A percentile compares a stretch with the other conserved stretches of the same genome.
Conservation (phyloP, 2,888 invertebrate genomes). For the Blera fallax region DNA sequence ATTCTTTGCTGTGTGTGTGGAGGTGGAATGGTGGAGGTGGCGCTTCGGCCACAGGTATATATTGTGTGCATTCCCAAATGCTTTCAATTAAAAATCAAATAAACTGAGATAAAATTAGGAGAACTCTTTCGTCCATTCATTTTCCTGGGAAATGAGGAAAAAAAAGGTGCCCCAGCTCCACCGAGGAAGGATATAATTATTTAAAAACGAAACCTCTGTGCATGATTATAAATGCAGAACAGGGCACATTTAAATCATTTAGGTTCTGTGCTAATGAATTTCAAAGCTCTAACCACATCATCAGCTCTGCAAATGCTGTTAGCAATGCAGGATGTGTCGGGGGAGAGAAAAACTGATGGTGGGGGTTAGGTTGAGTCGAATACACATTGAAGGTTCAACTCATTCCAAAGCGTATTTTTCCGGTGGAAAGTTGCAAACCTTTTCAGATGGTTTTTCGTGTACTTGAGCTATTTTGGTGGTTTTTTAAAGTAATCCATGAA, state of each 20-base stretch:
- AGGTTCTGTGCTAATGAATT: slow-evolving; percentile 74
- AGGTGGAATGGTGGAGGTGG: not conserved
- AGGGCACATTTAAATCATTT: slow-evolving; percentile 73
- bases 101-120: slow-evolving; percentile 72
- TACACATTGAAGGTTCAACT: not conserved
- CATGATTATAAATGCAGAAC: slow-evolving; percentile 72
- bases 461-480: slow-evolving; percentile 51
- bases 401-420: slow-evolving; percentile 15
- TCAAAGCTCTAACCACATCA: slow-evolving; percentile 74
- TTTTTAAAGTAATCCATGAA: slow-evolving; percentile 63
- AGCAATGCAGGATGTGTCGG: slow-evolving; percentile 25
- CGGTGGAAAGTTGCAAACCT: slow-evolving; percentile 46
- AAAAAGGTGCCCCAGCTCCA: slow-evolving; percentile 2
- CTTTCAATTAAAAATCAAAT: slow-evolving; percentile 73
- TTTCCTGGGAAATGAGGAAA: slow-evolving; percentile 27
- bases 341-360: not conserved
- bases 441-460: slow-evolving; percentile 56
- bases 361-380: not conserved
- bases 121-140: slow-evolving; percentile 66
- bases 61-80: slow-evolving; percentile 70
- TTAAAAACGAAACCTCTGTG: slow-evolving; percentile 72
- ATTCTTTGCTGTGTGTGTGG: not conserved
- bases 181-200: slow-evolving; percentile 71
- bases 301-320: slow-evolving; percentile 73
- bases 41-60: slow-evolving; percentile 58